A percentile compares a stretch with the other conserved stretches of the same genome.
These are phyloP conservation scores for Imbricaverruca yamaguchii DNA, from an alignment of 2,888 invertebrate species.

Conservation along the genomic window DNA sequence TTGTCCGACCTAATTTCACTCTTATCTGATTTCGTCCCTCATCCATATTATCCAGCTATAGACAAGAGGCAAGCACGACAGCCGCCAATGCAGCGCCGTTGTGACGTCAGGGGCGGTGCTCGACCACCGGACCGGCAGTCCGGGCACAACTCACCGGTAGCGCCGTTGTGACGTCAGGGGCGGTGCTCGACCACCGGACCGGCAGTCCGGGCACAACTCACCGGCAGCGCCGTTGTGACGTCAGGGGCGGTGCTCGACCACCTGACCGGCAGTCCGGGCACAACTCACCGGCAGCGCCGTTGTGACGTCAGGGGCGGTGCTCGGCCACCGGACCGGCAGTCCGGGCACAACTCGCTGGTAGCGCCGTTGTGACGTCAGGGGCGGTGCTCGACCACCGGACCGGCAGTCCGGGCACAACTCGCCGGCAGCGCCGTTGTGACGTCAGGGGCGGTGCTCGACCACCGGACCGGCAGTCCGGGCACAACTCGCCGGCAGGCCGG, in stretches of 20 bases:
- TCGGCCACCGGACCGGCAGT: not conserved
- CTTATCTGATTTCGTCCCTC: no score
- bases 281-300: not conserved
- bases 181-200: not conserved
- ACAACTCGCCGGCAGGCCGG: not conserved
- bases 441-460: not conserved
- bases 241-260: not conserved
- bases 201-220: not conserved
- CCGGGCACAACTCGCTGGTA: not conserved
- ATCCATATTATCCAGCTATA: no score
- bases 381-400: not conserved
- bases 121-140: not conserved
- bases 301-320: not conserved
- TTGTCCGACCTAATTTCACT: no score
- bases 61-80: no score
- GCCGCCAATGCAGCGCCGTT: no score
- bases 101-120: not conserved
- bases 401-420: not conserved
- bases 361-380: not conserved
- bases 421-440: not conserved
- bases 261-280: not conserved
- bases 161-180: not conserved
- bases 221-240: not conserved
- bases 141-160: not conserved
- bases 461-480: not conserved